Evolutionary conservation across 2,888 invertebrate genomes (phyloP).

Genomic region (Lasioglossum pauxillum): DNA sequence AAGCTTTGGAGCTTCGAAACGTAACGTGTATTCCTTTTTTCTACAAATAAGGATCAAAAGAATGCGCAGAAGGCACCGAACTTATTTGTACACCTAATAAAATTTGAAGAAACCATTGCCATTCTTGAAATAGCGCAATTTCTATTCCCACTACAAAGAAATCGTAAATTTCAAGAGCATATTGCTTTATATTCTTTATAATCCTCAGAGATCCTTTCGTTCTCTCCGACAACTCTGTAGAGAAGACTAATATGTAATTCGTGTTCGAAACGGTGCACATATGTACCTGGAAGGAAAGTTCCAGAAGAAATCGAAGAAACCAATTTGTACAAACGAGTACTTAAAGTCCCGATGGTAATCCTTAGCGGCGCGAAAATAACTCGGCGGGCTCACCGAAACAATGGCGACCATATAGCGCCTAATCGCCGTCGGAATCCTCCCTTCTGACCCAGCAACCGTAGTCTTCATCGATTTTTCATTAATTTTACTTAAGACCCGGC

Average conservation of each 20-base stretch:
- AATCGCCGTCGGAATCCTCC: constrained; percentile 22
- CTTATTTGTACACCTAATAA: too few relatives aligned
- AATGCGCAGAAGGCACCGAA: too few relatives aligned
- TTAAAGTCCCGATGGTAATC: constrained; percentile 9
- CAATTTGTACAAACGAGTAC: constrained; percentile 23
- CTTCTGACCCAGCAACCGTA: not conserved
- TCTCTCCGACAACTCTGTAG: not conserved
- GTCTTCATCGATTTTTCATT: constrained; percentile 50
- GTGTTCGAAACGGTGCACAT: not conserved
- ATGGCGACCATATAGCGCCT: not conserved
- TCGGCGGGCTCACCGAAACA: not conserved
- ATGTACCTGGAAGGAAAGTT: not conserved
- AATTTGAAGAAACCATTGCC: too few relatives aligned
- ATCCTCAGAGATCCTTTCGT: not conserved
- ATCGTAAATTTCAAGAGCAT: too few relatives aligned
- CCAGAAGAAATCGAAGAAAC: not conserved
- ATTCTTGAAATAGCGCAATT: too few relatives aligned
- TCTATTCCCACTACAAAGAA: too few relatives aligned
- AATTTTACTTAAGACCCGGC: constrained; percentile 36
- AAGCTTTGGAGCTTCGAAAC: too few relatives aligned
- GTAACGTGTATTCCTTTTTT: too few relatives aligned
- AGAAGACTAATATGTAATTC: not conserved
- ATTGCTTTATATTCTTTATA: not conserved
- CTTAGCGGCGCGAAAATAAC: constrained; percentile 10
- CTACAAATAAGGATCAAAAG: too few relatives aligned